Evolutionary conservation across 2,797 vertebrate genomes (phyloP).

Genomic region (Discoglossus pictus): DNA sequence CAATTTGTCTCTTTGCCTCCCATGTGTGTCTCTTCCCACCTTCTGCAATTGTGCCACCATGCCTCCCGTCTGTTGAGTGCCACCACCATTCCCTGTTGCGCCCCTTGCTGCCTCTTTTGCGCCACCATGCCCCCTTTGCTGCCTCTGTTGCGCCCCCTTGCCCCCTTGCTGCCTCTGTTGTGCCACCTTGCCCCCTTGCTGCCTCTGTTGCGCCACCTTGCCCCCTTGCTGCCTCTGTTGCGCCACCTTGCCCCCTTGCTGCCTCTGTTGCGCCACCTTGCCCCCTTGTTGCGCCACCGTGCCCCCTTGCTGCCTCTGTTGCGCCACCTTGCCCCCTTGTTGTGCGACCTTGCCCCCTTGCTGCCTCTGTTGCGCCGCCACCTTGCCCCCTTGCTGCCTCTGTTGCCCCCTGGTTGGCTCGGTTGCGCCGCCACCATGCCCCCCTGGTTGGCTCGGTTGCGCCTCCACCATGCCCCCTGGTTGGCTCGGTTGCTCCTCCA

Average conservation of each 20-base stretch:
- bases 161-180: neutral
- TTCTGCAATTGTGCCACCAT: neutral
- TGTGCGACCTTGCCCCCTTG: neutral
- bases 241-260: neutral
- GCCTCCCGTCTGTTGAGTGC: too few relatives aligned
- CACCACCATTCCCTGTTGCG: neutral
- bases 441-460: too few relatives aligned
- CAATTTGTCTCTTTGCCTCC: too few relatives aligned
- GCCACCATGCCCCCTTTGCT: neutral
- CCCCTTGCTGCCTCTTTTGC: too few relatives aligned
- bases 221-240: neutral
- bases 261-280: neutral
- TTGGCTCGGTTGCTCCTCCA: neutral
- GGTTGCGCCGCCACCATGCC: neutral
- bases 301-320: too few relatives aligned
- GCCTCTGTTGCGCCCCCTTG: too few relatives aligned
- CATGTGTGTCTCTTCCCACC: too few relatives aligned
- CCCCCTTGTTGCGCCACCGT: neutral
- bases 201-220: neutral
- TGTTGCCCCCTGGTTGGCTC: neutral
- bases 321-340: neutral
- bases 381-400: neutral
- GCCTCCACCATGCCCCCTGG: neutral
- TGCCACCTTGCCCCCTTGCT: too few relatives aligned
- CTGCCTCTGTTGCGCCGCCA: neutral